A percentile compares a stretch with the other conserved stretches of the same genome.
Conservation (phyloP, 2,113 vertebrate species). For the Antennarius striatus region DNA sequence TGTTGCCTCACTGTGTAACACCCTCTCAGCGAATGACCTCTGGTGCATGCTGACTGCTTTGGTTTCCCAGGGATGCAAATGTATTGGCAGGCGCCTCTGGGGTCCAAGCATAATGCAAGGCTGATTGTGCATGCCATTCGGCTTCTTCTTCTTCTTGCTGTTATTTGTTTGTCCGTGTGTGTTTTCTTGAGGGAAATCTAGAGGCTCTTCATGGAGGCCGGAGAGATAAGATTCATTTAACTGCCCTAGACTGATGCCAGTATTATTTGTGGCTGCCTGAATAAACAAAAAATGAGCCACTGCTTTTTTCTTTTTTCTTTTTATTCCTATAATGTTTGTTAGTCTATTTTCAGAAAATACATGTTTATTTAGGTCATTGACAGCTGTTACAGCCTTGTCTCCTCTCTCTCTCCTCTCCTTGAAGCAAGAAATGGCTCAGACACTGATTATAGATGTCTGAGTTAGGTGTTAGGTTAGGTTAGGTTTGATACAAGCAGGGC, state of each 20-base stretch:
- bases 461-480: conserved; percentile 37
- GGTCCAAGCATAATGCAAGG: conserved; percentile 25
- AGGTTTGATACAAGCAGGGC: conserved; percentile 40
- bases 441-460: conserved; percentile 39
- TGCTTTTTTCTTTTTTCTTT: not conserved
- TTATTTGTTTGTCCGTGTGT: conserved; percentile 50
- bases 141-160: conserved; percentile 36
- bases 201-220: conserved; percentile 23
- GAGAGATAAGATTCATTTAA: conserved; percentile 48
- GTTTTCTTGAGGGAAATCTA: conserved; percentile 42
- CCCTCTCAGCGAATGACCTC: conserved; percentile 40
- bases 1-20: conserved; percentile 36
- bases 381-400: conserved; percentile 14
- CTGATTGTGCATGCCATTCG: conserved; percentile 62
- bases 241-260: conserved; percentile 42
- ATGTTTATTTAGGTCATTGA: conserved; percentile 20
- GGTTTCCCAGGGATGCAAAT: conserved; percentile 62
- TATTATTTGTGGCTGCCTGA: conserved; percentile 38
- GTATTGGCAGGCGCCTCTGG: conserved; percentile 45
- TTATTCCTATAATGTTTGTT: not conserved
- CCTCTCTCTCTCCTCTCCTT: conserved; percentile 5
- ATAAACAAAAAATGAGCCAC: conserved; percentile 24
- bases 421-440: conserved; percentile 38
- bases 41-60: conserved; percentile 62
- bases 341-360: not conserved